These are phyloP conservation scores for Anableps anableps DNA, from an alignment of 2,797 vertebrate genomes.

Conservation along the genomic window DNA sequence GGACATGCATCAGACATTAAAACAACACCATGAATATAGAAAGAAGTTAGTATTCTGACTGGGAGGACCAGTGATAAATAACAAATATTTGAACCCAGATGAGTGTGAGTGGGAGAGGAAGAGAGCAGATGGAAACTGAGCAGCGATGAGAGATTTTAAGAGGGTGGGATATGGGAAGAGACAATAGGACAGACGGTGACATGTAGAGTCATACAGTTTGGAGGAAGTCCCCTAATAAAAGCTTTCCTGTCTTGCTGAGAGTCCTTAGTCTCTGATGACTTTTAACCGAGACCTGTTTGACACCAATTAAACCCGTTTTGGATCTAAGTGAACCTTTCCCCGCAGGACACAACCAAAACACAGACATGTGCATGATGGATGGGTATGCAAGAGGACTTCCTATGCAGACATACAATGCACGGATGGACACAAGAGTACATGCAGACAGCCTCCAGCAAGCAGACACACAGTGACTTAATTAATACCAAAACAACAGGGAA, in stretches of 20 bases:
- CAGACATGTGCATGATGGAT: slow-evolving; percentile 48
- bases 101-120: slow-evolving; percentile 67
- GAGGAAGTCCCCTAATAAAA: slow-evolving; percentile 85
- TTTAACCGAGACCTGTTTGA: slow-evolving; percentile 81
- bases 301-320: slow-evolving; percentile 84
- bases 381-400: slow-evolving; percentile 49
- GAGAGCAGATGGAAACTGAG: slow-evolving; percentile 64
- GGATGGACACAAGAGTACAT: slow-evolving; percentile 36
- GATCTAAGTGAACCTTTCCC: slow-evolving; percentile 32
- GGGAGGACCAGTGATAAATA: slow-evolving; percentile 55
- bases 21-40: slow-evolving; percentile 68
- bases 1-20: slow-evolving; percentile 80
- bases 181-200: slow-evolving; percentile 69
- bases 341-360: slow-evolving; percentile 51
- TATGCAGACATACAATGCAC: slow-evolving; percentile 38
- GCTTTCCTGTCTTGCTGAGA: slow-evolving; percentile 84
- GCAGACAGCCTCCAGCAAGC: slow-evolving; percentile 9
- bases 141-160: slow-evolving; percentile 68
- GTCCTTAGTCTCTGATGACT: slow-evolving; percentile 81
- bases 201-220: slow-evolving; percentile 52
- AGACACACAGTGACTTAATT: not conserved
- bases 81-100: slow-evolving; percentile 52
- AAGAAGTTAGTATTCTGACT: slow-evolving; percentile 9
- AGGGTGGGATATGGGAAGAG: slow-evolving; percentile 59
- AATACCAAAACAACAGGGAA: not conserved